Evolutionary conservation across 2,888 invertebrate species (phyloP), one percentile per base, ranked within the genome.

Genomic region (Mayetiola destructor): DNA sequence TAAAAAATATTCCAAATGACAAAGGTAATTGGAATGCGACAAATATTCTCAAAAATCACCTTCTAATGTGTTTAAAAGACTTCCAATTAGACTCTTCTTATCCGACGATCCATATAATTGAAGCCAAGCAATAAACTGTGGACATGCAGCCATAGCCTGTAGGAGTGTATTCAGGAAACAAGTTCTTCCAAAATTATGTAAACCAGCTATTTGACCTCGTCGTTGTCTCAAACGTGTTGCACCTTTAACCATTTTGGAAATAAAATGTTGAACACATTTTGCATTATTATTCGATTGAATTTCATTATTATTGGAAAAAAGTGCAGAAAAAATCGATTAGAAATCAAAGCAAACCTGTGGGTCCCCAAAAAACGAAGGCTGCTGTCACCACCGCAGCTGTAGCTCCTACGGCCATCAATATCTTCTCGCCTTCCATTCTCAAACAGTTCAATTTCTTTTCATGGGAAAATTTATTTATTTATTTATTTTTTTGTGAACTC

Each of bases 131-230:
- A 86, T 80, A 66, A 94, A 88, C 60, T 80, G 80, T 36, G 89
- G 85, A 69, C 90, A 90, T 3, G 92, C 86, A 23, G 93, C 89
- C 62, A 94, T 74, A 2, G 91, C 88, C 74, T 95, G 95, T 27
- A 95, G 75, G 53, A 94, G 75, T 0, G 93, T 88, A 73, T 95
- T 95, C 57, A 95, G 74, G 69, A 94, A 95, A 71, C 95, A 95
- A 1, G 93, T 92, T 63, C 88, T 84, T 40, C 94, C 94, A 61
- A 93, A 77, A 75, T 95, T 95, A 62, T 87, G 85, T 36, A 95
- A 77, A 9, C 94, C 95, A 27, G 86, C 82, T 57, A 89, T 79
- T 68, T 86, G 82, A 21, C 88, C 89, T 64, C 80, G 75, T 30
- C 80, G 74, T 65, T 80, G 79, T 36, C 80, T 74, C 58, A 78